These are phyloP conservation scores for Semicossyphus pulcher DNA, from an alignment of 2,113 vertebrate genomes.

Conservation along the genomic window DNA sequence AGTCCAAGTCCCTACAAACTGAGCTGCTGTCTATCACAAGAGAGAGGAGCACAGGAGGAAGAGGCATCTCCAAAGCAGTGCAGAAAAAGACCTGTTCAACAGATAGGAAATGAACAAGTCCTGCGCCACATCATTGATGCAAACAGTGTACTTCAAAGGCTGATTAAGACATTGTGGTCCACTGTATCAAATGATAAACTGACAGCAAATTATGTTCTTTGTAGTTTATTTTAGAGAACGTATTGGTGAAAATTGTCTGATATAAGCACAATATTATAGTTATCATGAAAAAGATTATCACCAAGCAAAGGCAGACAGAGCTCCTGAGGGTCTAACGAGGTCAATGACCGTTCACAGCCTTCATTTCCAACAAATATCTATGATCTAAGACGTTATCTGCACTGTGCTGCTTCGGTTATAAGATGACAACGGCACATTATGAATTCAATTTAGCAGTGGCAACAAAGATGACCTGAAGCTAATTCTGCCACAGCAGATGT, in stretches of 20 bases:
- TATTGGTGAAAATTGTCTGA: neutral
- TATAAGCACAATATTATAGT: neutral
- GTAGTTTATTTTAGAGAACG: neutral
- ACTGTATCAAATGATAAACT: too few relatives aligned
- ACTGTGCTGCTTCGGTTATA: constrained; percentile 16
- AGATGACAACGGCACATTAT: constrained; percentile 19
- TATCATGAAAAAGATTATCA: constrained; percentile 1
- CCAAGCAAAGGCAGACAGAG: neutral
- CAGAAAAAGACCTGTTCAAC: too few relatives aligned
- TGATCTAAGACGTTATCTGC: constrained; percentile 28
- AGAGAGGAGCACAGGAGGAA: too few relatives aligned
- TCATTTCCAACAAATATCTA: constrained; percentile 25
- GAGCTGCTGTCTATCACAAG: too few relatives aligned
- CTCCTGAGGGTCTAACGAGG: constrained; percentile 20
- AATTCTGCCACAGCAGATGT: constrained; percentile 39
- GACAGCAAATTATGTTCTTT: neutral
- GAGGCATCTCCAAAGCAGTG: too few relatives aligned
- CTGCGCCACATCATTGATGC: too few relatives aligned
- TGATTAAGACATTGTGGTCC: too few relatives aligned
- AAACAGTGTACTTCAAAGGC: too few relatives aligned
- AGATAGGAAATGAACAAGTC: too few relatives aligned
- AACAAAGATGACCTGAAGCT: constrained; percentile 48
- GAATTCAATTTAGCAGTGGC: constrained; percentile 35
- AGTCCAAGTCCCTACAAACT: too few relatives aligned
- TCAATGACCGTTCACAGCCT: constrained; percentile 15